These are phyloP conservation scores for Myiopsitta monachus DNA, from an alignment of 2,113 vertebrate genomes.

Conservation along the genomic window DNA sequence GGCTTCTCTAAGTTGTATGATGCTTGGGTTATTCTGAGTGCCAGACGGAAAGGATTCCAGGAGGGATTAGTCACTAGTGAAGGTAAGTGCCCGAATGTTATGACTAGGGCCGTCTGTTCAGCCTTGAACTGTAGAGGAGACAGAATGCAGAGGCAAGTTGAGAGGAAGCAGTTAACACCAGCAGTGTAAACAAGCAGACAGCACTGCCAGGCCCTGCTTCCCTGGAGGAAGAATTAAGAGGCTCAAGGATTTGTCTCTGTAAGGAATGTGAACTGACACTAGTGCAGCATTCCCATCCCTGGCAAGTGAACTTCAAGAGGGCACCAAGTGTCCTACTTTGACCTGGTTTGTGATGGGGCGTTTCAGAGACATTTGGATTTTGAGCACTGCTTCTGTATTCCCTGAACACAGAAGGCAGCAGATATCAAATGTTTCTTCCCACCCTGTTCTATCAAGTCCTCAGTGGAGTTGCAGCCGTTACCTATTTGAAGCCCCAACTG, in stretches of 20 bases:
- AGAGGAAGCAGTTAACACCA: conserved; percentile 63
- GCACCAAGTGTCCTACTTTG: background rate
- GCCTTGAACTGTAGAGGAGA: conserved; percentile 45
- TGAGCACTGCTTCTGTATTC: conserved; percentile 3
- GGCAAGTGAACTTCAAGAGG: background rate
- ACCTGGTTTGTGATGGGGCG: background rate
- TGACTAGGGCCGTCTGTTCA: conserved; percentile 57
- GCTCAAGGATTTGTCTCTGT: conserved; percentile 27
- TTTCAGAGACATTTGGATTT: background rate
- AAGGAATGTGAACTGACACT: conserved; percentile 11
- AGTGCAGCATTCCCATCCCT: background rate
- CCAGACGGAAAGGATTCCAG: conserved; percentile 38
- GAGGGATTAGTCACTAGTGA: conserved; percentile 49
- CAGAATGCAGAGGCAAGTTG: conserved; percentile 47
- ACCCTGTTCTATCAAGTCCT: background rate
- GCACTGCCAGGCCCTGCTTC: conserved; percentile 46
- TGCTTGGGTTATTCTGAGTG: background rate
- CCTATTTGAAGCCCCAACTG: background rate
- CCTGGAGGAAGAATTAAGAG: conserved; percentile 49
- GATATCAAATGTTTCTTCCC: background rate
- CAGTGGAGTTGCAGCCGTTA: background rate
- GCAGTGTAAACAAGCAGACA: conserved; percentile 56
- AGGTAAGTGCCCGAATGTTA: conserved; percentile 44
- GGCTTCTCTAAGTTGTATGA: background rate
- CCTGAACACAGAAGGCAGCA: background rate